These are phyloP conservation scores for Rousettus leschenaultii DNA, from an alignment of 2,113 vertebrate species.

Conservation along the genomic window DNA sequence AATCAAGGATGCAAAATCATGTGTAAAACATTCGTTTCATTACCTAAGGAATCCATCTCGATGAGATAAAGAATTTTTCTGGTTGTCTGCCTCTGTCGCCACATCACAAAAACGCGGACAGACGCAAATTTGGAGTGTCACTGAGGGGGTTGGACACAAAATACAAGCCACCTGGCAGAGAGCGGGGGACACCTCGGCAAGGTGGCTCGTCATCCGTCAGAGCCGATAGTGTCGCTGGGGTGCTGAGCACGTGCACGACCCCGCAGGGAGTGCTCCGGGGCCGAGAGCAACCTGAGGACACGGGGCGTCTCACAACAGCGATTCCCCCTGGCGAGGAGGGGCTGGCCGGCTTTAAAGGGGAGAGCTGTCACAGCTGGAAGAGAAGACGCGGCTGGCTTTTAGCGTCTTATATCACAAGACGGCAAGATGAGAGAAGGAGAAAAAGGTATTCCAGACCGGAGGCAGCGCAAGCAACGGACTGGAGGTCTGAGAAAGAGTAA, in stretches of 20 bases:
- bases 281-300: neutral
- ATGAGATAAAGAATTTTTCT: neutral
- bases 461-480: neutral
- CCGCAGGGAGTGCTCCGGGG: neutral
- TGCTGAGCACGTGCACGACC: neutral
- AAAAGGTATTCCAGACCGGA: neutral
- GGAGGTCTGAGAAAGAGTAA: neutral
- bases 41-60: slow-evolving; percentile 27
- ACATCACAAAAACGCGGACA: slow-evolving; percentile 1
- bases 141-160: neutral
- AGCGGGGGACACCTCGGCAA: neutral
- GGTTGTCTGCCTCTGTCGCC: slow-evolving; percentile 16
- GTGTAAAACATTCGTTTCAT: slow-evolving; percentile 34
- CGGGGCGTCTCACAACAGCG: too few relatives aligned
- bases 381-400: neutral
- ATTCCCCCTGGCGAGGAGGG: neutral
- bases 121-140: neutral
- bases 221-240: accelerated
- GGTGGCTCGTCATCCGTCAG: neutral
- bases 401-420: neutral
- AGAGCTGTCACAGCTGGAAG: neutral
- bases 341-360: too few relatives aligned
- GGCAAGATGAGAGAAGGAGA: neutral
- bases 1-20: neutral
- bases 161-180: neutral